Conservation (phyloP, 2,113 vertebrate genomes). For the Zosterops borbonicus region DNA sequence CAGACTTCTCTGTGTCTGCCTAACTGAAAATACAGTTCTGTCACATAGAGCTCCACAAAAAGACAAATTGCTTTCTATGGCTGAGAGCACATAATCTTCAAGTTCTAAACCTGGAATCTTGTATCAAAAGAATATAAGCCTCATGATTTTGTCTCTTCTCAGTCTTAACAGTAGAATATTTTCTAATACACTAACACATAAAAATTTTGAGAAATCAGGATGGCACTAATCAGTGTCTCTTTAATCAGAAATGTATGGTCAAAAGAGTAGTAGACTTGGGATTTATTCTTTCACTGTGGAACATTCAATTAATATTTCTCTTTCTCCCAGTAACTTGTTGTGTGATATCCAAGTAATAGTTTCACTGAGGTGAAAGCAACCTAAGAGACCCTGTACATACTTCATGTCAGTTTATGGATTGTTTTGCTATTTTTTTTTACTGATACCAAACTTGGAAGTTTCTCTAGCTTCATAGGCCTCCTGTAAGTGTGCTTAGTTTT, state of each 20-base stretch:
- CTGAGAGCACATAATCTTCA: constrained; percentile 5
- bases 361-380: not conserved
- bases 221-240: not conserved
- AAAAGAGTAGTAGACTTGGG: not conserved
- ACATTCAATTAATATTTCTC: not conserved
- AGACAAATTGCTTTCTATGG: constrained; percentile 19
- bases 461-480: not conserved
- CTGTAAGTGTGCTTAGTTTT: not conserved
- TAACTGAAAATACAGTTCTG: not conserved
- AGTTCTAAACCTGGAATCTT: constrained; percentile 31
- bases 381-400: not conserved
- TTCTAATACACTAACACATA: not conserved
- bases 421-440: not conserved
- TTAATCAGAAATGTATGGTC: not conserved
- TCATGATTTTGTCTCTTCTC: not conserved
- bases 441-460: not conserved
- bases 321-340: not conserved
- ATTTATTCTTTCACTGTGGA: not conserved
- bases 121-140: not conserved
- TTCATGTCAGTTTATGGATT: not conserved
- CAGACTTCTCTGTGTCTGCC: not conserved
- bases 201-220: not conserved
- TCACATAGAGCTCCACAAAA: constrained; percentile 2
- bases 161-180: not conserved
- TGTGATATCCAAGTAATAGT: not conserved